Evolutionary conservation across 2,888 invertebrate genomes (phyloP).

Genomic region (Apodemia hepburni): DNA sequence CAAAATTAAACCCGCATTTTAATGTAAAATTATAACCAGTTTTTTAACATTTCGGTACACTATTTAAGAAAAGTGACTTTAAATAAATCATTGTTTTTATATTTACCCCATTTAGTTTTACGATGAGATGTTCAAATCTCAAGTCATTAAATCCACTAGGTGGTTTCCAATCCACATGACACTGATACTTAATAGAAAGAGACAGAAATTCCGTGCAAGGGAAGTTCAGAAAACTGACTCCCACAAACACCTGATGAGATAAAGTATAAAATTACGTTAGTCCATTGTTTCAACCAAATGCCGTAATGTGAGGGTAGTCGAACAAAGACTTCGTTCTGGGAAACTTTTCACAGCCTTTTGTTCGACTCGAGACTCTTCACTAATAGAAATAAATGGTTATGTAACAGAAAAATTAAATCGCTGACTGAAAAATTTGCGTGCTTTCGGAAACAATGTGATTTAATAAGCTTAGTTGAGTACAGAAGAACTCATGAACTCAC

Average conservation of each 20-base stretch:
- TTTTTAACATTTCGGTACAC: no score
- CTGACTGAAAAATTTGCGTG: constrained; percentile 19
- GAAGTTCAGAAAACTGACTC: constrained; percentile 16
- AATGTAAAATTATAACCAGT: no score
- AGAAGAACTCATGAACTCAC: constrained; percentile 8
- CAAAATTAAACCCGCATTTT: no score
- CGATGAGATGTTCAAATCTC: no score
- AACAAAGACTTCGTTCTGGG: constrained; percentile 30
- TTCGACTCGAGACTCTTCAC: constrained; percentile 32
- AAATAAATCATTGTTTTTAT: no score
- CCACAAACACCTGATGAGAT: constrained; percentile 37
- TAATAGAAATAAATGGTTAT: constrained; percentile 27
- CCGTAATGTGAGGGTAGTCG: constrained; percentile 30
- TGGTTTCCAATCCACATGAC: no score
- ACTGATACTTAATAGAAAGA: no score
- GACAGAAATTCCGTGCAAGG: constrained; percentile 11
- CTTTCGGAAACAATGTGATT: constrained; percentile 15
- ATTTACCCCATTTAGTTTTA: no score
- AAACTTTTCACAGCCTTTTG: constrained; percentile 58
- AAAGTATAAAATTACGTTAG: constrained; percentile 36
- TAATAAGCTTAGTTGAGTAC: constrained; percentile 13
- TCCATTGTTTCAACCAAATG: constrained; percentile 34
- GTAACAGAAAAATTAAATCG: constrained; percentile 23
- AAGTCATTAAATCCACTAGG: no score
- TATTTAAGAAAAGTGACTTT: no score